These are phyloP conservation scores for Hippocampus barbouri DNA, from an alignment of 2,113 vertebrate genomes.

Conservation along the genomic window DNA sequence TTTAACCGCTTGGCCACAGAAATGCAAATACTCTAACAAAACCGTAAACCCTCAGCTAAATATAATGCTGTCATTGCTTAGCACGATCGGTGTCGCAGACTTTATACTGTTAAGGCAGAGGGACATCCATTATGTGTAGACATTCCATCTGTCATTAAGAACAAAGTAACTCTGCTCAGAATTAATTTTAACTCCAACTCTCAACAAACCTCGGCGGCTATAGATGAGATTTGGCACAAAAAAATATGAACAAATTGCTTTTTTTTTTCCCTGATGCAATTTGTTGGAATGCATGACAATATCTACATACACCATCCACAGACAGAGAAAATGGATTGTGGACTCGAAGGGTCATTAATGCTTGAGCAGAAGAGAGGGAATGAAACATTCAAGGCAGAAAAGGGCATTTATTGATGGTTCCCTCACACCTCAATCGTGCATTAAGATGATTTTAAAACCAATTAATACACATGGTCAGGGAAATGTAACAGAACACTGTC, in stretches of 20 bases:
- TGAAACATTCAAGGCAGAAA: conserved; percentile 62
- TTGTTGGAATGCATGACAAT: background rate
- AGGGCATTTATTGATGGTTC: conserved; percentile 94
- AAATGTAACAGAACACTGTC: conserved; percentile 96
- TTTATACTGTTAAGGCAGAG: conserved; percentile 70
- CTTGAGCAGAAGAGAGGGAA: conserved; percentile 59
- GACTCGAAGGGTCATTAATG: conserved; percentile 72
- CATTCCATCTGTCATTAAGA: conserved; percentile 52
- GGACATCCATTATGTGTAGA: conserved; percentile 52
- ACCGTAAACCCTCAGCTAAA: no score
- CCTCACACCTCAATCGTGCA: conserved; percentile 95
- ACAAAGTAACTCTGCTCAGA: conserved; percentile 44
- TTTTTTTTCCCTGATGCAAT: background rate
- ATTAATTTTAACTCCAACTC: conserved; percentile 59
- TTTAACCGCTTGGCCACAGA: no score
- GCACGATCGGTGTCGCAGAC: conserved; percentile 49
- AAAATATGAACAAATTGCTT: conserved; percentile 1
- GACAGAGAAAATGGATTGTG: conserved; percentile 49
- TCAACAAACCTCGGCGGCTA: conserved; percentile 25
- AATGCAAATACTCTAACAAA: no score
- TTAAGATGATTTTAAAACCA: conserved; percentile 99
- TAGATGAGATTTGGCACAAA: conserved; percentile 33
- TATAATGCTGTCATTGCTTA: conserved; percentile 43
- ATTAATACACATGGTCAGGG: conserved; percentile 98
- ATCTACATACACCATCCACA: conserved; percentile 18